Percentiles rank a stretch among this genome's conserved stretches.
Conservation (phyloP, 1,140 invertebrate genomes). For the Drosophila nigromelanica region DNA sequence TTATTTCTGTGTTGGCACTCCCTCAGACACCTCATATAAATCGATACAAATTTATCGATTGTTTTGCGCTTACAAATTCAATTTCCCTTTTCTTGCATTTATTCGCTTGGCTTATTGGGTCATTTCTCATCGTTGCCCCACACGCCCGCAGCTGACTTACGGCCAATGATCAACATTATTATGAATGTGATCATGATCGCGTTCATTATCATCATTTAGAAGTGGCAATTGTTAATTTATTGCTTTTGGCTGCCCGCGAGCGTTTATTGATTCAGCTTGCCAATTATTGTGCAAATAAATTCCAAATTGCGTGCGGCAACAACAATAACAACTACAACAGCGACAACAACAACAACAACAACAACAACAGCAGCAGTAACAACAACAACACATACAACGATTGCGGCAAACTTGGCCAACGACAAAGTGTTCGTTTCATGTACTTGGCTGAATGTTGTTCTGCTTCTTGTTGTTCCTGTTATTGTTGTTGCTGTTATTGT, state of each 20-base stretch:
- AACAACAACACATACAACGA: conserved; percentile 10
- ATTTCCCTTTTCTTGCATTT: conserved; percentile 38
- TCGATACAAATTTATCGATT: conserved; percentile 45
- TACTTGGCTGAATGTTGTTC: conserved; percentile 46
- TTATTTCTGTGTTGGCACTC: conserved; percentile 5
- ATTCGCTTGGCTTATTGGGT: conserved; percentile 25
- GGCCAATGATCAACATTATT: neutral
- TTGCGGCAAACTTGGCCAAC: conserved; percentile 39
- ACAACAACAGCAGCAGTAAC: neutral
- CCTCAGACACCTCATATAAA: conserved; percentile 12
- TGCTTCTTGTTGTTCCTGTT: neutral
- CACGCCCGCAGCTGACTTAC: neutral
- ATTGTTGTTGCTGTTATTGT: too few relatives aligned
- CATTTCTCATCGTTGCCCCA: conserved; percentile 26
- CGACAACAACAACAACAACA: conserved; percentile 11
- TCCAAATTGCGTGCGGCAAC: conserved; percentile 73
- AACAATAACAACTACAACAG: conserved; percentile 22
- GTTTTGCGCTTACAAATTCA: conserved; percentile 35
- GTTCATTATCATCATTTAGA: conserved; percentile 29
- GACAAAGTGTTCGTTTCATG: conserved; percentile 62
- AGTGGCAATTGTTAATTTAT: conserved; percentile 76
- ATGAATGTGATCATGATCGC: conserved; percentile 3
- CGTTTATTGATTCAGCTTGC: conserved; percentile 78
- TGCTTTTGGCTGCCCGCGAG: conserved; percentile 65
- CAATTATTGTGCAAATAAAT: conserved; percentile 81